Conservation (phyloP, 2,888 invertebrate genomes). For the Diaphora mendica region DNA sequence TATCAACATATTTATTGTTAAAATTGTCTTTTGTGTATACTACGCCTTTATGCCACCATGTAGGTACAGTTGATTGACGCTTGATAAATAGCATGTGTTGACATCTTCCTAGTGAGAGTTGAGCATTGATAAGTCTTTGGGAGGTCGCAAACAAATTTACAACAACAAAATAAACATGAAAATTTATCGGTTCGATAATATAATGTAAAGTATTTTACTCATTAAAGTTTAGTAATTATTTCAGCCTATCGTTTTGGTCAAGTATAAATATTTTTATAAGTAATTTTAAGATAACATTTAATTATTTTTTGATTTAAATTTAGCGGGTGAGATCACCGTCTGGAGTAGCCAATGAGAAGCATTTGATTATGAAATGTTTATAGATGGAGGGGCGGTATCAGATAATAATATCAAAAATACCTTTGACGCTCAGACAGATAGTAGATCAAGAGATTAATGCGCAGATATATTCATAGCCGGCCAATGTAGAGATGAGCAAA, state of each 20-base stretch:
- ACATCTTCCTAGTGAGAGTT: constrained; percentile 70
- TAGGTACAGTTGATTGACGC: constrained; percentile 68
- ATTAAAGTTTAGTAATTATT: constrained; percentile 22
- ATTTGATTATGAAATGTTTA: constrained; percentile 8
- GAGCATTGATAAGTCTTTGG: constrained; percentile 68
- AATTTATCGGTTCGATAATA: constrained; percentile 50
- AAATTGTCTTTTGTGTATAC: constrained; percentile 39
- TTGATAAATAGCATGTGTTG: constrained; percentile 74
- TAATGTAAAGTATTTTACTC: constrained; percentile 20
- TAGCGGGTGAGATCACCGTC: constrained; percentile 16
- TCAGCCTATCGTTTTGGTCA: constrained; percentile 10
- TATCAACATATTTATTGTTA: constrained; percentile 31
- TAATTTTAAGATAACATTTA: constrained; percentile 3
- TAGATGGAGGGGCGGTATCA: background rate
- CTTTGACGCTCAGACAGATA: too few relatives aligned
- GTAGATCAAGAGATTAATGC: background rate
- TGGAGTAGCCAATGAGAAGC: constrained; percentile 7
- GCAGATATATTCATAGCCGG: background rate
- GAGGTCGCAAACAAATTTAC: constrained; percentile 62
- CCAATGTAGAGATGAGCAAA: background rate
- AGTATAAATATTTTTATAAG: constrained; percentile 17
- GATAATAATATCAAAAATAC: background rate
- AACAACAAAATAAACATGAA: constrained; percentile 58
- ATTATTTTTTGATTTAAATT: constrained; percentile 4
- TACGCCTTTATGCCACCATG: constrained; percentile 52